Evolutionary conservation across 2,113 vertebrate genomes (phyloP), one percentile per base, ranked within the genome.

Genomic region (Mormyrus lacerda): DNA sequence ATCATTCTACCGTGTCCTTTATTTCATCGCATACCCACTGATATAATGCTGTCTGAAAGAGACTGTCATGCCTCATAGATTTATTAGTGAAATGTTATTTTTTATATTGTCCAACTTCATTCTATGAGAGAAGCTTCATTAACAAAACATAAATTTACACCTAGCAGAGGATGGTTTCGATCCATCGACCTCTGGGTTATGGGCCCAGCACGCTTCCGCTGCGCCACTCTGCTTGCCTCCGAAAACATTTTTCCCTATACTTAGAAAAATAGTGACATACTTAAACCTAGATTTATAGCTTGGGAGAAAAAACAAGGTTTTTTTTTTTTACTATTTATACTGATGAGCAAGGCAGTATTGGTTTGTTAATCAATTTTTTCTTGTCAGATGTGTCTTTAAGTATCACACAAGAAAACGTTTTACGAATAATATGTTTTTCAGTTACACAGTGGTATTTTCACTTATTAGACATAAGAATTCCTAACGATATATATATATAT

Each of bases 111-210:
- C 21, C 24, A 31, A 13, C 10, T 69, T 65, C 24, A 11, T 69
- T 69, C 10, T 31, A 19, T 76, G 3, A 19, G 73, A 17, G 4
- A 76, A 13, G 9, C 1, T 76, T 39, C 39, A 19, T 19, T 19
- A 79, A 39, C 1, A 17, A 79, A n/a, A 47, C 0, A 0, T 1
- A 0, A 0, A 0, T 0, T 21, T 0, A 1, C 0, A 1, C 1
- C 11, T 95, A 95, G 95, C 95, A 96, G 95, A 96, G 95, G 94
- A 95, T 96, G 95, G 96, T 96, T 96, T 96, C 95, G 95, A 96
- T 96, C 95, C 95, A 96, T 96, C 96, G 95, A 96, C 95, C 95
- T 96, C 95, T 96, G 95, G 95, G 95, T 96, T 96, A 96, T 96
- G 96, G 95, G 95, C 95, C 96, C 95, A 96, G 96, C 95, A 96